These are phyloP conservation scores for Passerculus sandwichensis DNA, from an alignment of 2,797 vertebrate genomes.

Conservation along the genomic window DNA sequence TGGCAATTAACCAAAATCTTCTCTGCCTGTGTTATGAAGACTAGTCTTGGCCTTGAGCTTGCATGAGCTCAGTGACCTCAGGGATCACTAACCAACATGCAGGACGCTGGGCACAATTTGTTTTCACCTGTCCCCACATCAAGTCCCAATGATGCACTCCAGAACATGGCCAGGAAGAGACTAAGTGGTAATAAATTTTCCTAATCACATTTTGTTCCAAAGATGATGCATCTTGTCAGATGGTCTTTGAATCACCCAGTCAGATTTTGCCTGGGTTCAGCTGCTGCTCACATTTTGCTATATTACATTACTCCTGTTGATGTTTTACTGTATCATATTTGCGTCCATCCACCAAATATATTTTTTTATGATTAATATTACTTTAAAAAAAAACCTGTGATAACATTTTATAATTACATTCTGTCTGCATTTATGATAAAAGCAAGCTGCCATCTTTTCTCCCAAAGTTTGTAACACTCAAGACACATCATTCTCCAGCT, in stretches of 20 bases:
- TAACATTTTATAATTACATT: constrained; percentile 20
- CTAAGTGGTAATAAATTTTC: constrained; percentile 11
- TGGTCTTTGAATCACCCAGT: neutral
- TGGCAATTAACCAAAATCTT: neutral
- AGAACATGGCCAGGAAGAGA: neutral
- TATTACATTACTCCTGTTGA: neutral
- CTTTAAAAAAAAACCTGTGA: neutral
- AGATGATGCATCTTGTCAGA: neutral
- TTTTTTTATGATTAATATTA: constrained; percentile 16
- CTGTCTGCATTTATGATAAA: neutral
- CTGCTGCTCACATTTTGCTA: neutral
- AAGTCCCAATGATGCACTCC: neutral
- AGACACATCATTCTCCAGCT: neutral
- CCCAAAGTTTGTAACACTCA: neutral
- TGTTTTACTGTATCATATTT: constrained; percentile 11
- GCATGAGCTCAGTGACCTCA: neutral
- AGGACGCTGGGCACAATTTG: neutral
- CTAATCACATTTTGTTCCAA: constrained; percentile 29
- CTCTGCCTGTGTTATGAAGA: neutral
- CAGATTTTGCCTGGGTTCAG: neutral
- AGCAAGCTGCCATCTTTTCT: neutral
- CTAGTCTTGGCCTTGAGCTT: neutral
- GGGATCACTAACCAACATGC: neutral
- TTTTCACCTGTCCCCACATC: neutral
- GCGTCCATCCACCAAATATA: neutral